Conservation (phyloP, 2,797 vertebrate species). For the Avahi laniger region DNA sequence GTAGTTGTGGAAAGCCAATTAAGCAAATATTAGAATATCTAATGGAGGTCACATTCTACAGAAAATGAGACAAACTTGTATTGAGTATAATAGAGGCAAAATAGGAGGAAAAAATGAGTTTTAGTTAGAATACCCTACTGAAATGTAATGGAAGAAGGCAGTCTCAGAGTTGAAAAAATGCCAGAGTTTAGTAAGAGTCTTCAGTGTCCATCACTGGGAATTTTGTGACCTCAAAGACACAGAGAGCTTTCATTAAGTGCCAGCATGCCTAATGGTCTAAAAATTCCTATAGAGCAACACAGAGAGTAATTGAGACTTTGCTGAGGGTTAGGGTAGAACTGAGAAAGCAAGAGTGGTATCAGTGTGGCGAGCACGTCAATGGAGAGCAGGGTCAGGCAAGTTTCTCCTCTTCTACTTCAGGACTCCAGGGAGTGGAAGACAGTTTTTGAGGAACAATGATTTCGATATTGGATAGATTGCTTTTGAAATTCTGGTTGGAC, state of each 20-base stretch:
- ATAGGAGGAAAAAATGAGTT: not conserved
- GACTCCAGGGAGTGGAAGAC: not conserved
- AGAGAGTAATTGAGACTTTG: not conserved
- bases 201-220: not conserved
- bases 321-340: not conserved
- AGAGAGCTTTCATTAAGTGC: not conserved
- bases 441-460: not conserved
- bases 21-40: not conserved
- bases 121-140: not conserved
- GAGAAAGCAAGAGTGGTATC: not conserved
- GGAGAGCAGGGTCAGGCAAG: fast-evolving
- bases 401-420: not conserved
- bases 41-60: not conserved
- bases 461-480: not conserved
- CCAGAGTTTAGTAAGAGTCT: not conserved
- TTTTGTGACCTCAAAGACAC: not conserved
- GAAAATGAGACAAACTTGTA: not conserved
- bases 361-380: not conserved
- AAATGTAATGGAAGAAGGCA: not conserved
- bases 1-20: not conserved
- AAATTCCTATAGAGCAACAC: not conserved
- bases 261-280: not conserved
- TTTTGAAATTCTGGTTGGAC: not conserved
- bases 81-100: not conserved
- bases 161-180: not conserved